Percentiles rank a stretch among this genome's conserved stretches.
These are phyloP conservation scores for Danio kyathit DNA, from an alignment of 2,797 vertebrate species.

Conservation along the genomic window DNA sequence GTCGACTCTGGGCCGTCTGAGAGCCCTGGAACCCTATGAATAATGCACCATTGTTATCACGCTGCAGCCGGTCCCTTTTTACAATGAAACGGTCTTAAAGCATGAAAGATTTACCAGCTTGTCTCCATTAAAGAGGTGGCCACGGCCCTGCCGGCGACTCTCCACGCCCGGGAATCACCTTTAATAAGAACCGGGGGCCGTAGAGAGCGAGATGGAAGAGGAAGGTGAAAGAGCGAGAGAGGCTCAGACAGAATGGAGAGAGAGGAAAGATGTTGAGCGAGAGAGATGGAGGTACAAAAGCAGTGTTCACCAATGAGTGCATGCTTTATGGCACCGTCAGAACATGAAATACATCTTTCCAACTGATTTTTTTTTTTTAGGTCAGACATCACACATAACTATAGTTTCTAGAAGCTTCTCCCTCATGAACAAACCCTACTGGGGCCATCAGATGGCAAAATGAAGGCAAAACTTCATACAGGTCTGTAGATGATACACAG, in stretches of 20 bases:
- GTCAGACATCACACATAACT: conserved; percentile 38
- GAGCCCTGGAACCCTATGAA: conserved; percentile 56
- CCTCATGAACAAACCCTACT: conserved; percentile 3
- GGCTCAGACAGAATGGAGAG: conserved; percentile 19
- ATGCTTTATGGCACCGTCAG: conserved; percentile 35
- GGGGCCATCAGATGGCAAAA: conserved; percentile 42
- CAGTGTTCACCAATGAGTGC: conserved; percentile 34
- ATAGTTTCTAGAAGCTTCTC: conserved; percentile 14
- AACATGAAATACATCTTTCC: conserved; percentile 35
- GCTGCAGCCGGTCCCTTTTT: conserved; percentile 68
- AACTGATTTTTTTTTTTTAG: conserved; percentile 9
- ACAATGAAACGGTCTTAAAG: conserved; percentile 74
- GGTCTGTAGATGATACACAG: conserved; percentile 32
- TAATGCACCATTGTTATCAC: conserved; percentile 68
- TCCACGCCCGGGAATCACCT: conserved; percentile 52
- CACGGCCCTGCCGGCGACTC: conserved; percentile 56
- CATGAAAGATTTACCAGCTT: conserved; percentile 74
- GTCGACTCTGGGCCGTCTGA: conserved; percentile 46
- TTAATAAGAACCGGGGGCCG: conserved; percentile 48
- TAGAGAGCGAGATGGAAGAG: conserved; percentile 31
- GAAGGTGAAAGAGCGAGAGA: conserved; percentile 39
- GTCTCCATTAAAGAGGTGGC: conserved; percentile 66
- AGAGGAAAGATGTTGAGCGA: conserved; percentile 3
- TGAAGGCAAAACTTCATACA: conserved; percentile 47
- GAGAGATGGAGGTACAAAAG: not conserved